Base-by-base conservation (phyloP, 2,113 vertebrate species). In the Sylvietta virens region DNA sequence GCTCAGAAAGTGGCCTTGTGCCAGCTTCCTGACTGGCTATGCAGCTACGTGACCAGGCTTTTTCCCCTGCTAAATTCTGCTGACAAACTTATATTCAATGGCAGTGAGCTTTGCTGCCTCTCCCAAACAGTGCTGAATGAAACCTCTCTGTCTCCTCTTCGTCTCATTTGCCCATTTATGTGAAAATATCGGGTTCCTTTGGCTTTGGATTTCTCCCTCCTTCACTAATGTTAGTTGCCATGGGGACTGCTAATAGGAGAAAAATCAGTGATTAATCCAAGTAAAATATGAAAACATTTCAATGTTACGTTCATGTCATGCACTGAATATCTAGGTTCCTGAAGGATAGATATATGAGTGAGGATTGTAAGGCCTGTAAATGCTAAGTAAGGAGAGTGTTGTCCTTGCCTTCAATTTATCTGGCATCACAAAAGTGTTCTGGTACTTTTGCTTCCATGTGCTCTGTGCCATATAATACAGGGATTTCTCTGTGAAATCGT, bases 1-100 rank as follows among this genome's bases (percentile, higher is more conserved):
- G 42, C 13, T 23, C 4, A 1, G 28, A 13, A 35, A n/a, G 35
- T 0, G 5, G 47, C 39, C 23, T 61, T 47, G 24, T 54, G 30
- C 9, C 54, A 66, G 35, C 69, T 50, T 40, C 37, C 31, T 33
- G 37, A 44, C 62, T 35, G 56, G 11, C 26, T 82, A 1, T 12
- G 5, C 6, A 18, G 17, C 20, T 50, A 16, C 0, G 0, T 35
- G 53, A 44, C 31, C 51, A 79, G 39, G 12, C 7, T 39, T 77
- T 33, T 44, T 20, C 7, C 11, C 9, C 9, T 40, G 24, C 35
- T 60, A 42, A 86, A 37, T 53, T 67, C 39, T 82, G 33, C 28
- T 72, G 48, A 47, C 28, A 56, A 71, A 35, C 24, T 81, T 11
- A 3, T n/a, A 8, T 58, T 87, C 31, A 37, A 23, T 21, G 31